Evolutionary conservation across 2,888 invertebrate genomes (phyloP).

Genomic region (Digitonthophagus gazella): DNA sequence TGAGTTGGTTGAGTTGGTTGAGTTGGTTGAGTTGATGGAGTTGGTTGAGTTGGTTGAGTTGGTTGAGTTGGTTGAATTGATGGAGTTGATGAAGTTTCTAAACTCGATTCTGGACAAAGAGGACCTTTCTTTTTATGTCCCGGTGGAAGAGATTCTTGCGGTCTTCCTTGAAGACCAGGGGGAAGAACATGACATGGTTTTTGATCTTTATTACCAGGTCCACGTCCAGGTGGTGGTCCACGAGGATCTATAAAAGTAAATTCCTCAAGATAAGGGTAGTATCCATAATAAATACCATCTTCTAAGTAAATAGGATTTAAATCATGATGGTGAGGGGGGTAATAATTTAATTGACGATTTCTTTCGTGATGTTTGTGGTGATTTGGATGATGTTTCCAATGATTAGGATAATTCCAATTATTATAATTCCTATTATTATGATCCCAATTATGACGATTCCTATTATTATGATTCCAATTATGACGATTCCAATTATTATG

Average conservation of each 20-base stretch:
- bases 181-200: conserved; percentile 1
- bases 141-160: not conserved
- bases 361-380: not conserved
- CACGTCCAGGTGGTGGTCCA: not conserved
- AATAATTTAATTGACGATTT: too few relatives aligned
- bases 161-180: conserved; percentile 2
- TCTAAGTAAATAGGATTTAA: not conserved
- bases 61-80: too few relatives aligned
- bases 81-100: not conserved
- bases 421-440: not conserved
- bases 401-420: too few relatives aligned
- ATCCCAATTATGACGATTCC: not conserved
- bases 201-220: not conserved
- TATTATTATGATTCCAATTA: not conserved
- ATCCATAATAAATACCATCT: too few relatives aligned
- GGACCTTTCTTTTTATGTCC: conserved; percentile 1
- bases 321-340: not conserved
- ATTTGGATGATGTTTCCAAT: not conserved
- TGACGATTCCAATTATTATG: not conserved
- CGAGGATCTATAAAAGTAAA: not conserved
- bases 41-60: not conserved
- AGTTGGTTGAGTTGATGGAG: too few relatives aligned
- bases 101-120: not conserved
- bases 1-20: too few relatives aligned
- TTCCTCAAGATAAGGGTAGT: not conserved